phyloP scores from a whole-genome alignment of 2,113 vertebrate genomes.

The Psammodynastes pulverulentus region DNA sequence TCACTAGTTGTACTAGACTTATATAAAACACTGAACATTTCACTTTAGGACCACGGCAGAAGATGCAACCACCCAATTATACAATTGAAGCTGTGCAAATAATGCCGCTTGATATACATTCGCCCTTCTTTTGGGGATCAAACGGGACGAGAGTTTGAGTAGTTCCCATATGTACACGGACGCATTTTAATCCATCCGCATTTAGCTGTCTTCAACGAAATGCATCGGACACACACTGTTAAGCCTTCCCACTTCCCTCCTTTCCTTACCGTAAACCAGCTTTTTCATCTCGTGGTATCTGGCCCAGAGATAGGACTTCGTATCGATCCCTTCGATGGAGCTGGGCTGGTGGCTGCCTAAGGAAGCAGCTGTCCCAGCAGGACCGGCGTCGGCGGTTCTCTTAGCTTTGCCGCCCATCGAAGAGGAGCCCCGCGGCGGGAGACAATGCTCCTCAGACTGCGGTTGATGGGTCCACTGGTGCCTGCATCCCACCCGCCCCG shows the following conservation, averaged over 20 bases:
- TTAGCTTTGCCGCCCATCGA: constrained; percentile 38
- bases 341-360: constrained; percentile 9
- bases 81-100: not conserved
- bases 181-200: not conserved
- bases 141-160: rapidly evolving
- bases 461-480: constrained; percentile 1
- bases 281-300: constrained; percentile 78
- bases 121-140: not conserved
- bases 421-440: not conserved
- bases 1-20: not conserved
- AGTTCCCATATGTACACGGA: too few relatives aligned
- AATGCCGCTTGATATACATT: not conserved
- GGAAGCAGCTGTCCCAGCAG: not conserved
- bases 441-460: constrained; percentile 14
- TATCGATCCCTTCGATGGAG: constrained; percentile 60
- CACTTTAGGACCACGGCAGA: not conserved
- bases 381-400: constrained; percentile 30
- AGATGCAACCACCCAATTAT: not conserved
- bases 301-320: constrained; percentile 71
- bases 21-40: not conserved
- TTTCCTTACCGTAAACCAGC: constrained; percentile 74
- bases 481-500: not conserved
- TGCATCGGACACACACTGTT: not conserved
- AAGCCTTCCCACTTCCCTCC: not conserved
- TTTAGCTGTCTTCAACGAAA: not conserved